Evolutionary conservation across 2,888 invertebrate species (phyloP).

Genomic region (Xylota segnis): DNA sequence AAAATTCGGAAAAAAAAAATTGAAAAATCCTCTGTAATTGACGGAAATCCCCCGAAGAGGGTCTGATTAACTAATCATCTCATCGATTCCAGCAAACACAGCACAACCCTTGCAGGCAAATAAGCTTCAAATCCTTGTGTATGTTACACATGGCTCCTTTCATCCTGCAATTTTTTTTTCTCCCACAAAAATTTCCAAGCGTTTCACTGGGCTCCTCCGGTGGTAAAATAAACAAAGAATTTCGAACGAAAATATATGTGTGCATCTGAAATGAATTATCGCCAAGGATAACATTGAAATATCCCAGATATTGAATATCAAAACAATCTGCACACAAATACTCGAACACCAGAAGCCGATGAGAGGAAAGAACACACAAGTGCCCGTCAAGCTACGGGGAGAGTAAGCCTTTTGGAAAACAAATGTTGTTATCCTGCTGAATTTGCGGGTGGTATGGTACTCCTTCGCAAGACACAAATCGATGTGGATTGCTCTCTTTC

Average conservation of each 20-base stretch:
- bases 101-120: slow-evolving; percentile 45
- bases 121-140: slow-evolving; percentile 33
- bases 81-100: slow-evolving; percentile 33
- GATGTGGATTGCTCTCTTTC: slow-evolving; percentile 37
- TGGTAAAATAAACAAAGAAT: slow-evolving; percentile 50
- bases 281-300: slow-evolving; percentile 71
- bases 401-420: slow-evolving; percentile 72
- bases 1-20: slow-evolving; percentile 19
- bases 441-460: background rate
- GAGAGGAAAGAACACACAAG: slow-evolving; percentile 33
- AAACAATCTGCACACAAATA: slow-evolving; percentile 59
- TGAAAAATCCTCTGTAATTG: slow-evolving; percentile 53
- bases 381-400: slow-evolving; percentile 70
- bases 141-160: slow-evolving; percentile 42
- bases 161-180: slow-evolving; percentile 9
- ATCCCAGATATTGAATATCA: slow-evolving; percentile 77
- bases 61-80: slow-evolving; percentile 67
- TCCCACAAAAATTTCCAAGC: background rate
- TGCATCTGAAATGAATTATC: slow-evolving; percentile 75
- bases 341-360: slow-evolving; percentile 21
- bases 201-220: background rate
- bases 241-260: slow-evolving; percentile 68
- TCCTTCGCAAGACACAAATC: slow-evolving; percentile 51
- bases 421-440: slow-evolving; percentile 64
- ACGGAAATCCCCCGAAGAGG: slow-evolving; percentile 54